phyloP scores from a whole-genome alignment of 2,113 vertebrate species.

The Euleptes europaea region DNA sequence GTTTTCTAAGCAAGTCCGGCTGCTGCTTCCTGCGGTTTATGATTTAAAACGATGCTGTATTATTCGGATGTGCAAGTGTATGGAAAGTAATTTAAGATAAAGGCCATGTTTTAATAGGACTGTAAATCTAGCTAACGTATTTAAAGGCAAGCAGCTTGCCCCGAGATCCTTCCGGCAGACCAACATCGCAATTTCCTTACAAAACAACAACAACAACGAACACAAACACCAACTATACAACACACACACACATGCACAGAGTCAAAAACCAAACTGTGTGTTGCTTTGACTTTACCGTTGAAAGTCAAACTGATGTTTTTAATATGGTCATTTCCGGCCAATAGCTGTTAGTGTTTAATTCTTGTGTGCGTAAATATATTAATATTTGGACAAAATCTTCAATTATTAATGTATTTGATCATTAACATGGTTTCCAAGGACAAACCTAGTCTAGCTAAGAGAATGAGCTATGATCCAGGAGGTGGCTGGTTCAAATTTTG shows the following conservation, averaged over 20 bases:
- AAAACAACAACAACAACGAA: no score
- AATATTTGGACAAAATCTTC: neutral
- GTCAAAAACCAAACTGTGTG: neutral
- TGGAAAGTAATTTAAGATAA: conserved; percentile 32
- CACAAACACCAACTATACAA: neutral
- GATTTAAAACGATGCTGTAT: conserved; percentile 32
- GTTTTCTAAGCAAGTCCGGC: conserved; percentile 4
- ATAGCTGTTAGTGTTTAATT: neutral
- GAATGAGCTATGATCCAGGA: no score
- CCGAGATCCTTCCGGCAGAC: conserved; percentile 12
- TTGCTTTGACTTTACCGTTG: neutral
- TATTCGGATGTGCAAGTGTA: conserved; percentile 35
- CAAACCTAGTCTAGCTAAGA: no score
- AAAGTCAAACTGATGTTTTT: neutral
- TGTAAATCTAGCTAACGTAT: conserved; percentile 36
- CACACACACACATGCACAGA: no score
- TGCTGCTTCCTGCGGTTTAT: conserved; percentile 6
- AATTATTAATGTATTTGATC: neutral
- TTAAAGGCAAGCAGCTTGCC: conserved; percentile 29
- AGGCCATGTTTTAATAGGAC: conserved; percentile 21
- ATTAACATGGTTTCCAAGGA: neutral
- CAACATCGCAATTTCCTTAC: neutral
- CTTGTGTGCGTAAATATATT: neutral
- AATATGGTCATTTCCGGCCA: neutral
- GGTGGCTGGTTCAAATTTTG: no score